Percentiles rank a stretch among this genome's conserved stretches.
These are phyloP conservation scores for Picathartes gymnocephalus DNA, from an alignment of 2,113 vertebrate species.

Conservation along the genomic window DNA sequence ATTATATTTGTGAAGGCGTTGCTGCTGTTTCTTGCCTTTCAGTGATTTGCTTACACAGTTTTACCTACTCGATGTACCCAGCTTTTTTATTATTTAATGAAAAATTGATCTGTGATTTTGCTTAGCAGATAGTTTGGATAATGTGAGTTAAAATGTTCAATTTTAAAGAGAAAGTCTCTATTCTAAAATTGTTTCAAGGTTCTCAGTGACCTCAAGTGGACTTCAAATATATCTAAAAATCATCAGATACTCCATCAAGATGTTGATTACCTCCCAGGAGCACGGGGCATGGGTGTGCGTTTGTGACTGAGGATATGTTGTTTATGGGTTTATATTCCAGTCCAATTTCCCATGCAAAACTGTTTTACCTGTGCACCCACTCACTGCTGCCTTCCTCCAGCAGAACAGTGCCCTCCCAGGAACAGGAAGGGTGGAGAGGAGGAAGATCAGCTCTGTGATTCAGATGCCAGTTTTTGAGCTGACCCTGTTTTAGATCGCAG, in stretches of 20 bases:
- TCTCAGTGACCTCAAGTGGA: neutral
- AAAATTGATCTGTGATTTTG: conserved; percentile 71
- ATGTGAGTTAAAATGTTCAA: conserved; percentile 51
- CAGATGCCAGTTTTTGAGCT: neutral
- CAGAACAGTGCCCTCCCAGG: neutral
- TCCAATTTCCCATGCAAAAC: neutral
- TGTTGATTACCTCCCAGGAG: neutral
- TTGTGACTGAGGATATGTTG: neutral
- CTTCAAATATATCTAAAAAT: neutral
- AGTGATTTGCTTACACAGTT: conserved; percentile 47
- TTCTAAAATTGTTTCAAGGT: neutral
- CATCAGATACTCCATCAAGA: neutral
- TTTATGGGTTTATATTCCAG: neutral
- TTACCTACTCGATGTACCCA: conserved; percentile 21
- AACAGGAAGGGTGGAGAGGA: neutral
- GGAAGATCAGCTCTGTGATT: neutral
- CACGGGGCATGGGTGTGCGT: neutral
- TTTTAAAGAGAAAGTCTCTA: conserved; percentile 37
- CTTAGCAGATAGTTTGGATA: conserved; percentile 65
- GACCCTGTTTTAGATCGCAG: neutral
- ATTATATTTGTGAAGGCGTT: conserved; percentile 4
- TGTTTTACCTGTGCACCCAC: neutral
- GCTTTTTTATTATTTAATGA: conserved; percentile 69
- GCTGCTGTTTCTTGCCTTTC: conserved; percentile 39
- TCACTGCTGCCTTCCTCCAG: neutral